phyloP scores from a whole-genome alignment of 1,140 invertebrate genomes.

The Drosophila melanogaster region DNA sequence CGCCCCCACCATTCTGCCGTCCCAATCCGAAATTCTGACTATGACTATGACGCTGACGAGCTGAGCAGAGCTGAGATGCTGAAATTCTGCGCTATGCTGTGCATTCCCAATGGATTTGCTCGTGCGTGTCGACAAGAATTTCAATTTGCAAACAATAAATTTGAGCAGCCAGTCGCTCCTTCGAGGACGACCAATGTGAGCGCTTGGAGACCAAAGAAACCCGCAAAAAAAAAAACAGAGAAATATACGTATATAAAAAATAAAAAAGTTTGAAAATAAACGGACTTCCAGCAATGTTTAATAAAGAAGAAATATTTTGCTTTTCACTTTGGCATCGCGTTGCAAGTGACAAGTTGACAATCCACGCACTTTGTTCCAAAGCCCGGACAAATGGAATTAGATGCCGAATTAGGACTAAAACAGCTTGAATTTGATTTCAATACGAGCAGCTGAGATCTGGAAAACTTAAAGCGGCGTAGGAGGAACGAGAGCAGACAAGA shows the following conservation, averaged over 20 bases:
- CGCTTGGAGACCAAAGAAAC: slow-evolving; percentile 5
- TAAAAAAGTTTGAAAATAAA: slow-evolving; percentile 22
- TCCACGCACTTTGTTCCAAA: slow-evolving; percentile 46
- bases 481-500: slow-evolving; percentile 22
- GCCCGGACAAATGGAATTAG: slow-evolving; percentile 49
- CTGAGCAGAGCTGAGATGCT: slow-evolving; percentile 11
- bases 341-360: slow-evolving; percentile 74
- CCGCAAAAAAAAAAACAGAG: slow-evolving; percentile 7
- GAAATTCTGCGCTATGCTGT: slow-evolving; percentile 41
- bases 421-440: slow-evolving; percentile 62
- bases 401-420: slow-evolving; percentile 53
- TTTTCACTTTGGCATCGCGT: slow-evolving; percentile 61
- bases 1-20: neutral
- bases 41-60: slow-evolving; percentile 57
- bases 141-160: slow-evolving; percentile 82
- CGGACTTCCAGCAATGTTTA: slow-evolving; percentile 66
- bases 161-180: slow-evolving; percentile 68
- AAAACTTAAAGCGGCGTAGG: slow-evolving; percentile 33
- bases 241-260: slow-evolving; percentile 4
- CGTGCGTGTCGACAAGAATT: slow-evolving; percentile 82
- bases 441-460: slow-evolving; percentile 8
- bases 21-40: slow-evolving; percentile 19
- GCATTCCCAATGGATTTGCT: slow-evolving; percentile 76
- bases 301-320: slow-evolving; percentile 78
- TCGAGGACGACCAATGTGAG: slow-evolving; percentile 32